Percentiles rank a stretch among this genome's conserved stretches.
Evolutionary conservation across 1,140 invertebrate species (phyloP).

Genomic region (Sogatella furcifera): DNA sequence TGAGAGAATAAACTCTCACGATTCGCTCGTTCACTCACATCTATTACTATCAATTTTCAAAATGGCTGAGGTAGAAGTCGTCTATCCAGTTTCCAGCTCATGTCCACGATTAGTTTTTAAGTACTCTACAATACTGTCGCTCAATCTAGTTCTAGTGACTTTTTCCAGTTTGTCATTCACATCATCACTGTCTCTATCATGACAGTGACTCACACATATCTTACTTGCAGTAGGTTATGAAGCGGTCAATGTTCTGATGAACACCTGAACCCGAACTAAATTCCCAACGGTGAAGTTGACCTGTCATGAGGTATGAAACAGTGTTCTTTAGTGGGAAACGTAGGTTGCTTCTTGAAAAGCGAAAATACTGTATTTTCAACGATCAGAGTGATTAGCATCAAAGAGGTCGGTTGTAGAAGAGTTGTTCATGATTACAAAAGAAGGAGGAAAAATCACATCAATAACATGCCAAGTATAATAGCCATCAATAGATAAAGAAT

Average conservation of each 20-base stretch:
- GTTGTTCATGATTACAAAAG: too few relatives aligned
- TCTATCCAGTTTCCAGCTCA: conserved; percentile 31
- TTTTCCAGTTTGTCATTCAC: background rate
- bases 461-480: too few relatives aligned
- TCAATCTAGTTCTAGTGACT: conserved; percentile 13
- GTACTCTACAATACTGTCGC: conserved; percentile 6
- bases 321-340: too few relatives aligned
- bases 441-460: too few relatives aligned
- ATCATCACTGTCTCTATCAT: background rate
- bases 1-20: conserved; percentile 69
- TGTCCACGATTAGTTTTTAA: conserved; percentile 5
- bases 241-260: background rate
- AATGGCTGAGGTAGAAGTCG: conserved; percentile 79
- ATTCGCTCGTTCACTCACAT: conserved; percentile 74
- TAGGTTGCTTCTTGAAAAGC: too few relatives aligned
- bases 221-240: background rate
- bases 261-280: too few relatives aligned
- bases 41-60: conserved; percentile 79
- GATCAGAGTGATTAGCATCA: too few relatives aligned
- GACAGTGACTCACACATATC: background rate
- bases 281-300: too few relatives aligned
- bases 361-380: too few relatives aligned
- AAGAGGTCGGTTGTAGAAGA: too few relatives aligned
- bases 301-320: too few relatives aligned
- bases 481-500: too few relatives aligned